phyloP scores from a whole-genome alignment of 2,888 invertebrate genomes.

The Brachyptera risi region DNA sequence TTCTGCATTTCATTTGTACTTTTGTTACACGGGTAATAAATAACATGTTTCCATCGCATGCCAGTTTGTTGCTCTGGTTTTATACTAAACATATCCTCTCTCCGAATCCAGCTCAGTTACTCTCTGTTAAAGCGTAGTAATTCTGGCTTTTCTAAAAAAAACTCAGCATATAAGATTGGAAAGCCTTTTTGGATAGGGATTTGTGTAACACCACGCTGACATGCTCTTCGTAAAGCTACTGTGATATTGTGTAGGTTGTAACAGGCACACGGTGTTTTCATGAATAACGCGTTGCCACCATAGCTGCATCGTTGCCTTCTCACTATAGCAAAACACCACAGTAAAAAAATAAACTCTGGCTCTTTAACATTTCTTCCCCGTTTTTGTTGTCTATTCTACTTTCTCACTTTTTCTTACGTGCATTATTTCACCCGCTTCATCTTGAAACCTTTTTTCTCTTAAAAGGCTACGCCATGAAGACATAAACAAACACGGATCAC shows the following conservation, averaged over 20 bases:
- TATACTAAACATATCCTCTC: constrained; percentile 2
- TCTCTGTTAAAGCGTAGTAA: constrained; percentile 6
- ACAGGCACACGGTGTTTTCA: constrained; percentile 1
- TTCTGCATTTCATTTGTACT: constrained; percentile 1
- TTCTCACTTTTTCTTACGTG: not conserved
- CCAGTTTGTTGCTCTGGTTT: not conserved
- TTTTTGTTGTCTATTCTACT: constrained; percentile 1
- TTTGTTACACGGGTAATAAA: constrained; percentile 1
- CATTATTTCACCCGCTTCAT: not conserved
- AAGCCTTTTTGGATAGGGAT: constrained; percentile 14
- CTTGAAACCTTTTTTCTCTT: constrained; percentile 2
- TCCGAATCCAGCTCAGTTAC: not conserved
- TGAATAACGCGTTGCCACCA: constrained; percentile 1
- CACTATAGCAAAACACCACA: not conserved
- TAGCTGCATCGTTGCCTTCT: not conserved
- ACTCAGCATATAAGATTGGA: constrained; percentile 1
- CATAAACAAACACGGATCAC: constrained; percentile 1
- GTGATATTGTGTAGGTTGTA: not conserved
- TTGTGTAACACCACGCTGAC: constrained; percentile 13
- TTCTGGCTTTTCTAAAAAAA: not conserved
- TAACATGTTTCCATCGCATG: not conserved
- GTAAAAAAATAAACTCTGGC: not conserved
- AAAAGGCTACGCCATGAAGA: not conserved
- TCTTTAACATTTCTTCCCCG: constrained; percentile 7
- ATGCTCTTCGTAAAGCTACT: constrained; percentile 4